Percentiles rank a stretch among this genome's conserved stretches.
Evolutionary conservation across 2,888 invertebrate genomes (phyloP).

Genomic region (Hanleya hanleyi): DNA sequence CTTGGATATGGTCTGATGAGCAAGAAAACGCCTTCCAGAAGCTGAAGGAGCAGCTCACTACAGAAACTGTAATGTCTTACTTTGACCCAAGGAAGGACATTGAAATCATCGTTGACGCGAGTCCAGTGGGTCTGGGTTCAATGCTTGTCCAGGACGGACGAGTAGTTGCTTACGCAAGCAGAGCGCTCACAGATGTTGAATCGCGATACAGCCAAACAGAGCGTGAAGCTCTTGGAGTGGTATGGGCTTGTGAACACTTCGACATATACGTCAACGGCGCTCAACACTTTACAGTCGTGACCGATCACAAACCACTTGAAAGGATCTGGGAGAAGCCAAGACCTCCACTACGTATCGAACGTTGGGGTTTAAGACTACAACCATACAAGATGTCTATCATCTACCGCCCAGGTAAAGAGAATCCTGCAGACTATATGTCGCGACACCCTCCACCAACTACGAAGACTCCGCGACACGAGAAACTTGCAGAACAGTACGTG

Average conservation of each 20-base stretch:
- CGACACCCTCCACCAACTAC: conserved; percentile 37
- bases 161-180: conserved; percentile 38
- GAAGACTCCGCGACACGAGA: conserved; percentile 4
- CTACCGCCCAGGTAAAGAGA: conserved; percentile 36
- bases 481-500: conserved; percentile 32
- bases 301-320: conserved; percentile 47
- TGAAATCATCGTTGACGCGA: conserved; percentile 42
- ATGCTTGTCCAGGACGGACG: conserved; percentile 33
- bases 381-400: conserved; percentile 34
- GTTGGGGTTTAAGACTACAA: conserved; percentile 40
- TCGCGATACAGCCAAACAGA: conserved; percentile 45
- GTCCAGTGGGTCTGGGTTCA: conserved; percentile 42
- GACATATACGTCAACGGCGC: conserved; percentile 44
- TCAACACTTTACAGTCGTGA: conserved; percentile 40
- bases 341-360: conserved; percentile 43
- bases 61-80: conserved; percentile 39
- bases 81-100: conserved; percentile 32
- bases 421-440: conserved; percentile 46
- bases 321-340: conserved; percentile 26
- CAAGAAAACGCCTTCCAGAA: conserved; percentile 36
- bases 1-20: conserved; percentile 37
- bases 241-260: conserved; percentile 49
- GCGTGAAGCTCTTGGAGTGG: conserved; percentile 42
- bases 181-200: conserved; percentile 31
- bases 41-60: conserved; percentile 28